Conservation (phyloP, 2,888 invertebrate genomes). For the Lutraria lutraria region DNA sequence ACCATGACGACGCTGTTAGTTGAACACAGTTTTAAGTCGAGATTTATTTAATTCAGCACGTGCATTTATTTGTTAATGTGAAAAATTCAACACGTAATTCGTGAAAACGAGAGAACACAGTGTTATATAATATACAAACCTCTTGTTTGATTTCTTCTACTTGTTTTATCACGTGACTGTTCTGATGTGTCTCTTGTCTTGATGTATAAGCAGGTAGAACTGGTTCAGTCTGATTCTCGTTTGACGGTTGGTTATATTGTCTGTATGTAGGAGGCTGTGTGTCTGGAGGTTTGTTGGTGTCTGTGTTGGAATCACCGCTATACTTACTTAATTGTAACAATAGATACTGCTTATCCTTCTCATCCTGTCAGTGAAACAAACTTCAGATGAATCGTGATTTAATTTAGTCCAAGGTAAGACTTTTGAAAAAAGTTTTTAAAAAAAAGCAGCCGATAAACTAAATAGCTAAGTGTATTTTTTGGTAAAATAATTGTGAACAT, state of each 20-base stretch:
- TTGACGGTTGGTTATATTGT: not conserved
- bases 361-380: conserved; percentile 44
- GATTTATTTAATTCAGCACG: no score
- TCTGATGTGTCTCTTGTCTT: not conserved
- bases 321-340: conserved; percentile 54
- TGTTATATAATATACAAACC: conserved; percentile 26
- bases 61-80: no score
- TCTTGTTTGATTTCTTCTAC: conserved; percentile 21
- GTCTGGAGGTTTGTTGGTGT: not conserved
- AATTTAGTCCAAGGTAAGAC: not conserved
- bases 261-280: conserved; percentile 11
- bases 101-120: conserved; percentile 12
- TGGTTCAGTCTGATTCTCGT: not conserved
- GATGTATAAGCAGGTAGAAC: not conserved
- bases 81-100: no score
- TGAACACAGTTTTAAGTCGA: no score
- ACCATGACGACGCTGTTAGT: no score
- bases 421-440: not conserved
- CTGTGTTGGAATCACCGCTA: conserved; percentile 24
- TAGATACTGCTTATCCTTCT: conserved; percentile 64
- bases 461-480: not conserved
- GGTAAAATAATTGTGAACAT: not conserved
- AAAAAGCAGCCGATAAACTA: not conserved
- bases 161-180: conserved; percentile 10
- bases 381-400: no score